Percentiles rank a stretch among this genome's conserved stretches.
phyloP scores from a whole-genome alignment of 2,113 vertebrate genomes.

The Eonycteris spelaea region DNA sequence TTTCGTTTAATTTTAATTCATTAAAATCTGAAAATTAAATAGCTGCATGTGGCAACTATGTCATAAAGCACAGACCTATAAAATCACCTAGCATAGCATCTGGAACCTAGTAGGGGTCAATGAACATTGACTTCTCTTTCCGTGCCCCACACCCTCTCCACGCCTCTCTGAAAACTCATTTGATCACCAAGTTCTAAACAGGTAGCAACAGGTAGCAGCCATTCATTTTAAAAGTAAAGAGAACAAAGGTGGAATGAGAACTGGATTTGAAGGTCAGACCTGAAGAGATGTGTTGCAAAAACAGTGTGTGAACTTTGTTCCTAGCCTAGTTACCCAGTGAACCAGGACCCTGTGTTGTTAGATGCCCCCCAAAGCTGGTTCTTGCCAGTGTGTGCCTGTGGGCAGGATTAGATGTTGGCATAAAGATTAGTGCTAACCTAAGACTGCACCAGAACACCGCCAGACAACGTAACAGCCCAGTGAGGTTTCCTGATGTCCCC shows the following conservation, averaged over 20 bases:
- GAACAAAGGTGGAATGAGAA: neutral
- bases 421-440: neutral
- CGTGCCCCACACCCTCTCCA: no score
- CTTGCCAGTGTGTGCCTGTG: neutral
- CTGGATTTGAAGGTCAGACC: neutral
- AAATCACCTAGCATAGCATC: neutral
- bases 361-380: neutral
- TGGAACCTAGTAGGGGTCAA: neutral
- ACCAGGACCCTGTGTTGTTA: neutral
- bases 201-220: neutral
- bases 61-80: neutral
- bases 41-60: neutral
- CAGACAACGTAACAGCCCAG: neutral
- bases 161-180: neutral
- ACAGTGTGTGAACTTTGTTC: neutral
- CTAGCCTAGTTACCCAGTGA: neutral
- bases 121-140: neutral
- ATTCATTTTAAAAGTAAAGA: neutral
- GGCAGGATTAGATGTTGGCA: neutral
- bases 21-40: neutral
- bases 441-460: neutral
- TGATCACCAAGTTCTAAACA: neutral
- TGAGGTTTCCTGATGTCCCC: neutral
- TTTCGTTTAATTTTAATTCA: neutral
- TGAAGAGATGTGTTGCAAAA: neutral